phyloP scores from a whole-genome alignment of 2,113 vertebrate genomes.

The Chloropsis hardwickii region DNA sequence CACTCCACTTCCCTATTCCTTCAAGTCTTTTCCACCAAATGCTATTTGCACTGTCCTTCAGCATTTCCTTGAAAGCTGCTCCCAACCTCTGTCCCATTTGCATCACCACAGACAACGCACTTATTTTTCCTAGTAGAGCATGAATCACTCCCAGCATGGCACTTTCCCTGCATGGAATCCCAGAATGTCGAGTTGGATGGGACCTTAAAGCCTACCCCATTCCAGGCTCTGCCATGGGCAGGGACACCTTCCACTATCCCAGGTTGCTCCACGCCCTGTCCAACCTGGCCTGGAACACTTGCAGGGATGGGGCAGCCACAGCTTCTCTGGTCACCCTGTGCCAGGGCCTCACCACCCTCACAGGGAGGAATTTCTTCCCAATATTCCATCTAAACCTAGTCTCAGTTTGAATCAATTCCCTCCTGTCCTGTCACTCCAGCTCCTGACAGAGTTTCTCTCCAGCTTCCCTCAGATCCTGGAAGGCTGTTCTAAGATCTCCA shows the following conservation, averaged over 20 bases:
- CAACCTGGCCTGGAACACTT: not conserved
- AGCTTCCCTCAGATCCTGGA: not conserved
- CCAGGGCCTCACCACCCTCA: not conserved
- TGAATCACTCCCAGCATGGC: not conserved
- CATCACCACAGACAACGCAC: not conserved
- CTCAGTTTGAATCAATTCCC: too few relatives aligned
- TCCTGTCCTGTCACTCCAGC: not conserved
- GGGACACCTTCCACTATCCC: fast-evolving
- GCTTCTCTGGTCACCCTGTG: not conserved
- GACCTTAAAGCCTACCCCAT: not conserved
- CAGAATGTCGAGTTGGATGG: not conserved
- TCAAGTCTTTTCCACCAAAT: not conserved
- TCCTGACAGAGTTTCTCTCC: not conserved
- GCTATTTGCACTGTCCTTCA: not conserved
- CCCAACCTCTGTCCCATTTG: not conserved
- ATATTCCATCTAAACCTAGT: not conserved
- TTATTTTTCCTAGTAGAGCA: not conserved
- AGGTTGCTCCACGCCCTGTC: fast-evolving
- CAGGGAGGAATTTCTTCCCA: not conserved
- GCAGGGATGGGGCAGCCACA: not conserved
- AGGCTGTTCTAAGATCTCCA: not conserved
- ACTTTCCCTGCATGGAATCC: not conserved
- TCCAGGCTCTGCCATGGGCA: not conserved
- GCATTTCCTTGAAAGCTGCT: not conserved
- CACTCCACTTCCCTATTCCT: not conserved